Conservation (phyloP, 2,113 vertebrate species). For the Vicugna pacos region DNA sequence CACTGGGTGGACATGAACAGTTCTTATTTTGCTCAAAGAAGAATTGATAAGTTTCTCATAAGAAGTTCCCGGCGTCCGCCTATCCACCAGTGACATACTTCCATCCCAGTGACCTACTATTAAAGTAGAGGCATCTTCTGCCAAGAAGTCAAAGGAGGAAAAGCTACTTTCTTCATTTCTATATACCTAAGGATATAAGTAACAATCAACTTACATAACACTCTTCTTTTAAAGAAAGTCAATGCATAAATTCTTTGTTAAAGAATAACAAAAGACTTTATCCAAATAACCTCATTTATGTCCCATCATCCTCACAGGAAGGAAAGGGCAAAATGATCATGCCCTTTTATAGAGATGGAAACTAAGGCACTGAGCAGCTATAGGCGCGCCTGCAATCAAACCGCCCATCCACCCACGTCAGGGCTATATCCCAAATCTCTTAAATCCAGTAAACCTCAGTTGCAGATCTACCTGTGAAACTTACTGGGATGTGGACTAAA, state of each 20-base stretch:
- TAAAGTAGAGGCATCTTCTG: conserved; percentile 86
- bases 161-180: conserved; percentile 80
- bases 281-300: conserved; percentile 11
- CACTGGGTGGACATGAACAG: conserved; percentile 92
- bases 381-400: neutral
- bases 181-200: conserved; percentile 86
- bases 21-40: conserved; percentile 84
- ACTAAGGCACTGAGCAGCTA: neutral
- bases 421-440: neutral
- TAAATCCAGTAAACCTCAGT: neutral
- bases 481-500: neutral
- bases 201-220: neutral
- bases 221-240: conserved; percentile 31
- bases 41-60: conserved; percentile 85
- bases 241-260: conserved; percentile 23
- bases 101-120: conserved; percentile 88
- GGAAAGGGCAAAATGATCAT: neutral
- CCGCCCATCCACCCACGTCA: neutral
- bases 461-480: conserved; percentile 33
- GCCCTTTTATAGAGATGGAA: neutral
- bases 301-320: neutral
- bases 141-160: conserved; percentile 93
- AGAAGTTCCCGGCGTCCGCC: conserved; percentile 87
- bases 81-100: conserved; percentile 89
- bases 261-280: conserved; percentile 4